Evolutionary conservation across 2,113 vertebrate genomes (phyloP).

Genomic region (Macroglossus sobrinus): DNA sequence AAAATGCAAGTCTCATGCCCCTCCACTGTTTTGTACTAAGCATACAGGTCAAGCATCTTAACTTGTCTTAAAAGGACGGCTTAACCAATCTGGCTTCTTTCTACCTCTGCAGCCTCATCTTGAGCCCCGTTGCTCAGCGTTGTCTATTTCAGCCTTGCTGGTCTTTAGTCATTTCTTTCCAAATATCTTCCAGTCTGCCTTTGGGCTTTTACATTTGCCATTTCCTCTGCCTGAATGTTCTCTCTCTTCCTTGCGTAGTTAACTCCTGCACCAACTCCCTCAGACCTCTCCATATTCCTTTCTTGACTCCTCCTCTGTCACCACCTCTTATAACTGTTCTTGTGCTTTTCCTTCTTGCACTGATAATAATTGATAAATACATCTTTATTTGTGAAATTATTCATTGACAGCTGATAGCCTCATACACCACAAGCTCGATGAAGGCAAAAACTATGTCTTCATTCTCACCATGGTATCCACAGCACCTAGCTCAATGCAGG

Average conservation of each 20-base stretch:
- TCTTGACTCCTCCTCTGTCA: background rate
- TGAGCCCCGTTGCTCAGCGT: fast-evolving
- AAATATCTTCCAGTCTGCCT: background rate
- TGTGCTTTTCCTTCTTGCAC: background rate
- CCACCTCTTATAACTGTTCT: background rate
- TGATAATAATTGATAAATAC: background rate
- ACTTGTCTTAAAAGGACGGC: background rate
- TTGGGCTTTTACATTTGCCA: background rate
- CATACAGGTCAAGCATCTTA: background rate
- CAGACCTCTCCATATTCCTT: background rate
- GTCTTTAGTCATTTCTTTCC: background rate
- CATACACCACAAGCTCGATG: background rate
- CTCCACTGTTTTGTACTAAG: background rate
- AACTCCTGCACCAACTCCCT: background rate
- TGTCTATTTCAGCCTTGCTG: background rate
- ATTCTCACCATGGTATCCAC: background rate
- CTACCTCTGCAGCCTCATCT: background rate
- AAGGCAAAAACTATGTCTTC: background rate
- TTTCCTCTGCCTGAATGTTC: background rate
- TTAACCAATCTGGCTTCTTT: background rate
- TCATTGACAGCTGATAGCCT: background rate
- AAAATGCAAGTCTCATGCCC: background rate
- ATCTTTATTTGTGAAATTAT: background rate
- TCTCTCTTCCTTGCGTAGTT: background rate
- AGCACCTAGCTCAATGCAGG: background rate